Evolutionary conservation across 2,888 invertebrate species (phyloP), one percentile per base, ranked within the genome.

Genomic region (Perizoma flavofasciatum): DNA sequence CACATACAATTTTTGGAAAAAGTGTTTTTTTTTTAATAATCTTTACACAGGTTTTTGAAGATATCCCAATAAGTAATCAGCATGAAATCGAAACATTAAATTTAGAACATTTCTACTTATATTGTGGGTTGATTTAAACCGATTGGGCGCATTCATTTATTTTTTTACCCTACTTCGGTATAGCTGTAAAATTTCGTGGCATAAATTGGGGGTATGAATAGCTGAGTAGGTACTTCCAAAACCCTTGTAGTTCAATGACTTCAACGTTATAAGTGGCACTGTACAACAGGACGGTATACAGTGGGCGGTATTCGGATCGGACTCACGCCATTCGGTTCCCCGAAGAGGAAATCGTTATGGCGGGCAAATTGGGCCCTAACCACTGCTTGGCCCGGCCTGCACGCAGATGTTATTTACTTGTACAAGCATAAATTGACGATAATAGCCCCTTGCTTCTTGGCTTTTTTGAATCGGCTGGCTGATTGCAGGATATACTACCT

Each of bases 281-380:
- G 55, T 59, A 59, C 52, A 59, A 47, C 39, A 46, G 22, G 59
- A 71, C 66, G 56, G 57, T 66, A 62, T 71, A 71, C 68, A 71
- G 85, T 85, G 82, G 87, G 87, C 86, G 87, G 79, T 74, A 74
- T 85, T 83, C 85, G 59, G 84, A 81, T 83, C 85, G 59, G 84
- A 81, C 85, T 83, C 90, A 90, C 89, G 90, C 88, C 81, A 90
- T 88, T 87, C 89, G 85, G 88, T 89, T 91, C 90, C 89, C 89
- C 85, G 89, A 89, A 91, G 88, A 91, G 89, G 90, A 90, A 91
- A 91, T 91, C 86, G 90, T 91, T 89, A 91, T 82, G 85, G 83
- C 79, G 81, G 84, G 86, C 85, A 90, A 91, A 90, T 90, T 91
- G 89, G 87, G 82, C 85, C 85, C 87, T 91, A 91, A 91, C 90